phyloP scores from a whole-genome alignment of 2,888 invertebrate species.

The Melieria omissa region DNA sequence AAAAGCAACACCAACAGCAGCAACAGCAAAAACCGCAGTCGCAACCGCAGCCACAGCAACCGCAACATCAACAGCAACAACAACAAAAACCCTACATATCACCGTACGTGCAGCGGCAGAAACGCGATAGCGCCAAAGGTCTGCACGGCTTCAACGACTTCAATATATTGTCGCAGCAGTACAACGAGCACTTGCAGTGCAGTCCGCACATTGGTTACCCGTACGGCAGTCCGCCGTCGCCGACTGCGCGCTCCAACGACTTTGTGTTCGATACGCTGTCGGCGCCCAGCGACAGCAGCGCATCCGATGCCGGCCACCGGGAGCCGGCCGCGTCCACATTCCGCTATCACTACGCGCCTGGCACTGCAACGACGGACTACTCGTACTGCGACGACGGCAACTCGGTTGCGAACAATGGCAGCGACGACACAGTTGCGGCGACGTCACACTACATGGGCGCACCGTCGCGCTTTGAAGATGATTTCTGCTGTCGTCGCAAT shows the following conservation, averaged over 20 bases:
- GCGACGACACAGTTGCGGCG: conserved; percentile 14
- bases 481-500: conserved; percentile 60
- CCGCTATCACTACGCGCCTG: conserved; percentile 17
- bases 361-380: conserved; percentile 19
- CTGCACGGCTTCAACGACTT: conserved; percentile 66
- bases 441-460: conserved; percentile 46
- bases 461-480: conserved; percentile 62
- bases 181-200: conserved; percentile 61
- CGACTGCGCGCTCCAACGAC: conserved; percentile 59
- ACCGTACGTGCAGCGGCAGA: conserved; percentile 59
- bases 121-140: conserved; percentile 61
- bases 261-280: conserved; percentile 59
- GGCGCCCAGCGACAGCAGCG: neutral
- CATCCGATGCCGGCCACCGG: conserved; percentile 18
- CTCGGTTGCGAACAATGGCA: conserved; percentile 23
- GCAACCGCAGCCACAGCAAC: conserved; percentile 38
- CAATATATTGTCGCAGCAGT: conserved; percentile 64
- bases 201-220: conserved; percentile 65
- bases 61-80: conserved; percentile 41
- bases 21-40: conserved; percentile 40
- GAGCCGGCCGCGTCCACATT: conserved; percentile 36
- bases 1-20: conserved; percentile 45
- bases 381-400: conserved; percentile 14
- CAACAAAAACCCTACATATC: conserved; percentile 52
- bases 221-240: conserved; percentile 65